Percentiles rank a stretch among this genome's conserved stretches.
Conservation (phyloP, 2,888 invertebrate species). For the Marronus borbonicus region DNA sequence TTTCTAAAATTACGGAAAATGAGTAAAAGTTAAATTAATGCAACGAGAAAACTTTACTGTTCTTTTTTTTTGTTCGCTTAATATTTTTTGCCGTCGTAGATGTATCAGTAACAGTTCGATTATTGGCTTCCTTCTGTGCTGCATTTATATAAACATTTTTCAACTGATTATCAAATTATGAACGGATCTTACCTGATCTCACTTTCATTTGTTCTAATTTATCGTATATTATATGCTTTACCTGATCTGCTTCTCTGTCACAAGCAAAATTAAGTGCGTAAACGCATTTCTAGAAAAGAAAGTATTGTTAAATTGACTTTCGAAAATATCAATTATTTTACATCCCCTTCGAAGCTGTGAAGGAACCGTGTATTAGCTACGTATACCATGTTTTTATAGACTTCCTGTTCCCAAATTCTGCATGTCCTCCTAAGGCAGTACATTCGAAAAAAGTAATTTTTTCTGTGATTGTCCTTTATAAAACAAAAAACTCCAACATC, state of each 20-base stretch:
- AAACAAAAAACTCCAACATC: constrained; percentile 92
- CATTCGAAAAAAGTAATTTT: constrained; percentile 92
- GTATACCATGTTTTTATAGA: constrained; percentile 93
- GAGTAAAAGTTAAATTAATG: background rate
- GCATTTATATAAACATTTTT: no score
- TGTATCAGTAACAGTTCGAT: background rate
- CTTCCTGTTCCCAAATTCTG: constrained; percentile 95
- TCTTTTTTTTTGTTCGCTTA: background rate
- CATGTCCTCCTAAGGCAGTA: constrained; percentile 85
- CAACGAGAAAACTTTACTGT: no score
- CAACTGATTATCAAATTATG: background rate
- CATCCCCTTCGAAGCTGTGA: constrained; percentile 95
- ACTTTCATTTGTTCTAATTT: constrained; percentile 1
- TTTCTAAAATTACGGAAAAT: constrained; percentile 10
- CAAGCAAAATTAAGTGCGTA: constrained; percentile 95
- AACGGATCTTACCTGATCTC: constrained; percentile 11
- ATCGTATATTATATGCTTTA: constrained; percentile 81
- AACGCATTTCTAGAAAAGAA: constrained; percentile 79
- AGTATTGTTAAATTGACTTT: constrained; percentile 5
- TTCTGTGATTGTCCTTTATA: constrained; percentile 89
- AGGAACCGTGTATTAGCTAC: constrained; percentile 85
- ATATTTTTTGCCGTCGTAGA: background rate
- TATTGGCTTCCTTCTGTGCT: no score
- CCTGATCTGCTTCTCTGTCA: constrained; percentile 86
- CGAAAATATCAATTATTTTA: constrained; percentile 67